These are phyloP conservation scores for Rhadina sibilatrix DNA, from an alignment of 2,113 vertebrate genomes.

Conservation along the genomic window DNA sequence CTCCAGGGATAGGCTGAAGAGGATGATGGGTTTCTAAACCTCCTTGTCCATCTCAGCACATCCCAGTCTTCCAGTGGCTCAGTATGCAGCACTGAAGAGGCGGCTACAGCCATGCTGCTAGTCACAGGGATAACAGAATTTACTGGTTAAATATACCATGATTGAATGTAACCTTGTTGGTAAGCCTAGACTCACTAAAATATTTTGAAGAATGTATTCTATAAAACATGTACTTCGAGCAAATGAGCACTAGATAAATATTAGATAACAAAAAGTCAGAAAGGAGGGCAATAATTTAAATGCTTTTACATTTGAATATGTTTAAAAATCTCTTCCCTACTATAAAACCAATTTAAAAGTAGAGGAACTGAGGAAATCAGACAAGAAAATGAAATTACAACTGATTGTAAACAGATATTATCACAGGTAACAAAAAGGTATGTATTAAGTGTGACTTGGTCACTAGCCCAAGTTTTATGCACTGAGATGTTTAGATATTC, in stretches of 20 bases:
- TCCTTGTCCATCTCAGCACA: rapidly evolving
- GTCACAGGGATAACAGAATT: background rate
- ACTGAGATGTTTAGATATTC: background rate
- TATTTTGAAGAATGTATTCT: background rate
- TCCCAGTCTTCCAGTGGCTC: background rate
- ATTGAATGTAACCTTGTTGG: background rate
- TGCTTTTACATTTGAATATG: background rate
- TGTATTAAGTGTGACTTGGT: background rate
- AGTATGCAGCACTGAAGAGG: background rate
- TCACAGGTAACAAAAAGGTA: background rate
- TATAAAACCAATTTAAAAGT: background rate
- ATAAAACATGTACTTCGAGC: background rate
- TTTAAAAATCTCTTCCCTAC: background rate
- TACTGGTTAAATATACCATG: background rate
- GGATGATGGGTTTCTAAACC: background rate
- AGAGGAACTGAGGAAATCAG: background rate
- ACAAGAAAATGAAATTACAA: background rate
- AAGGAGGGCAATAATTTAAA: background rate
- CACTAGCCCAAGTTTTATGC: background rate
- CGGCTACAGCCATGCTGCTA: background rate
- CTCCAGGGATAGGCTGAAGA: background rate
- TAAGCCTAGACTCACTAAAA: background rate
- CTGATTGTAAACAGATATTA: background rate
- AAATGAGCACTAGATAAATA: background rate
- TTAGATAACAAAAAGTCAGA: background rate